Base-by-base conservation (phyloP, 2,797 vertebrate genomes). In the Notoglanidium macrostoma region DNA sequence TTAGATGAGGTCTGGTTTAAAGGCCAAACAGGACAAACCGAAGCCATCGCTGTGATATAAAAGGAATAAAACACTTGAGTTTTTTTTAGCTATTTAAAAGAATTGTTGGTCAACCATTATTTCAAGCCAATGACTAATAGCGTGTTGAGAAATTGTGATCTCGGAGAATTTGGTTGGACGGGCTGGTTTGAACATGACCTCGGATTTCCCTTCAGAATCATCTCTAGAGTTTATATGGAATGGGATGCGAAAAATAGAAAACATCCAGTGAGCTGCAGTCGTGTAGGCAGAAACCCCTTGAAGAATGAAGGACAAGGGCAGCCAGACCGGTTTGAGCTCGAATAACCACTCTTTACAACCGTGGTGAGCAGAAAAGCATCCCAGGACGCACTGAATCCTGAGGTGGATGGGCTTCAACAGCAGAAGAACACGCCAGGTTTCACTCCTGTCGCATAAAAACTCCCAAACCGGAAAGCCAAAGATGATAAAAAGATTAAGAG, bases 311-410 rank as follows among this genome's bases (percentile, higher is more conserved):
- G 40, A 40, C 40, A 40, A 40, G 40, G 40, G 40, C 40, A 40
- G 40, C 49, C n/a, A 14, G 29, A 14, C 29, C 6, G 15, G 11
- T 2, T 63, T 63, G 12, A 26, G 11, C 35, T 46, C 9, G 5
- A 11, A 29, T 29, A 77, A 77, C 14, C 74, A 32, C 74, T 77
- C 74, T 55, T 32, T 57, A 57, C 29, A 78, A 10, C 8, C 7
- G 29, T 35, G 76, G 29, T 57, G 76, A 78, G 8, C 29, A 78
- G 54, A 78, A 57, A 78, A 57, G 54, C 76, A 35, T 79, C 76
- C 57, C 19, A 59, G 14, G 1, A 12, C 15, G 57, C 29, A 11
- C 29, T n/a, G 26, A 51, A 51, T 23, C 73, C 1, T 29, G 26
- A 76, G 3, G 2, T 76, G 44, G 26, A 76, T 1, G 73, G 21